phyloP scores from a whole-genome alignment of 2,113 vertebrate species.

The Scatophagus argus region DNA sequence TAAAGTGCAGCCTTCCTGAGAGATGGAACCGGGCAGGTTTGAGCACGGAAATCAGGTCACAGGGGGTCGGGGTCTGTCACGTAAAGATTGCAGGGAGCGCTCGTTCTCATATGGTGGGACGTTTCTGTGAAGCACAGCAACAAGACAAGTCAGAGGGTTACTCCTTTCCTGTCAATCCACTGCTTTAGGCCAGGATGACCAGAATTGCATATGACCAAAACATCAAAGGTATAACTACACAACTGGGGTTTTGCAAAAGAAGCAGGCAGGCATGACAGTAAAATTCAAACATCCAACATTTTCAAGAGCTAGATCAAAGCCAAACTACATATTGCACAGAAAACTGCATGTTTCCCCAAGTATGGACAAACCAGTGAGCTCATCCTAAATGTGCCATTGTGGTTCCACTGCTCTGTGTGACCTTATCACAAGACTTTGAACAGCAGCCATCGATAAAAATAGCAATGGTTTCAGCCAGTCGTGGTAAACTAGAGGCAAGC shows the following conservation, averaged over 20 bases:
- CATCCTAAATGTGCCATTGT: background rate
- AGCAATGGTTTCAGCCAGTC: constrained; percentile 15
- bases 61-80: constrained; percentile 36
- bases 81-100: constrained; percentile 32
- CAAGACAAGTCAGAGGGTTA: constrained; percentile 29
- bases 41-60: constrained; percentile 45
- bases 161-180: constrained; percentile 1
- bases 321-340: background rate
- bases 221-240: background rate
- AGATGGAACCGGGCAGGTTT: constrained; percentile 12
- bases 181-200: background rate
- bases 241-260: background rate
- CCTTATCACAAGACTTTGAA: constrained; percentile 31
- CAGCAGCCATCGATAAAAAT: constrained; percentile 30
- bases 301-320: background rate
- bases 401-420: background rate
- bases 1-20: constrained; percentile 36
- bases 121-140: constrained; percentile 62
- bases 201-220: background rate
- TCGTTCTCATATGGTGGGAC: constrained; percentile 27
- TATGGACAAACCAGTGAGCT: background rate
- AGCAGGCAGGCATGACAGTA: background rate
- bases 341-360: background rate
- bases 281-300: constrained; percentile 1
- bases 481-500: background rate